Conservation (phyloP, 1,140 invertebrate species). For the Pseudoatta argentina region DNA sequence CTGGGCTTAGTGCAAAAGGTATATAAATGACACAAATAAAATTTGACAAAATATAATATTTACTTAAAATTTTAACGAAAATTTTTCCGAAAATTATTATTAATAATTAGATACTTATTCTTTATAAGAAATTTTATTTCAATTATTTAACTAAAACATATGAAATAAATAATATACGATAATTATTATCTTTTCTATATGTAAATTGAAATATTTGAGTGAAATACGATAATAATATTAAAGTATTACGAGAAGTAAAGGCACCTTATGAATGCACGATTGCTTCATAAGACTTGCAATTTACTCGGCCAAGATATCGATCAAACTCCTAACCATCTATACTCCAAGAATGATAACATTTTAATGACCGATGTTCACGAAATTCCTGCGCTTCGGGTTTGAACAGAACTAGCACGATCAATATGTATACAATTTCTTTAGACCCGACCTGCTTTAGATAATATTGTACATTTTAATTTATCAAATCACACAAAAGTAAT, state of each 20-base stretch:
- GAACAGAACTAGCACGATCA: neutral
- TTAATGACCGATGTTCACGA: slow-evolving; percentile 59
- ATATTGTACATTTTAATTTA: neutral
- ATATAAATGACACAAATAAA: slow-evolving; percentile 70
- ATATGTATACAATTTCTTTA: neutral
- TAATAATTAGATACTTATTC: neutral
- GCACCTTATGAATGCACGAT: neutral
- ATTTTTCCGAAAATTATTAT: neutral
- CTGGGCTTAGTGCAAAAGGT: slow-evolving; percentile 93
- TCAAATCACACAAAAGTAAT: neutral
- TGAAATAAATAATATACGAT: neutral
- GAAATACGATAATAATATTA: neutral
- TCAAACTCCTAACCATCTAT: slow-evolving; percentile 72
- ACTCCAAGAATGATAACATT: slow-evolving; percentile 65
- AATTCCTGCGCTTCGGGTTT: slow-evolving; percentile 56
- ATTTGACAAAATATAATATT: neutral
- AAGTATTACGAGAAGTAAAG: slow-evolving; percentile 9
- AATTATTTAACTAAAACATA: neutral
- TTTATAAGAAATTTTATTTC: slow-evolving; percentile 4
- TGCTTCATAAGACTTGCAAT: slow-evolving; percentile 25
- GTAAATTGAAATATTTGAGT: neutral
- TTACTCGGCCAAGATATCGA: slow-evolving; percentile 71
- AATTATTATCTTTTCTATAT: neutral
- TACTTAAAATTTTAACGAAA: slow-evolving; percentile 1
- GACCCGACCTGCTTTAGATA: neutral